A percentile compares a stretch with the other conserved stretches of the same genome.
Conservation (phyloP, 2,113 vertebrate species). For the Bubalus kerabau region DNA sequence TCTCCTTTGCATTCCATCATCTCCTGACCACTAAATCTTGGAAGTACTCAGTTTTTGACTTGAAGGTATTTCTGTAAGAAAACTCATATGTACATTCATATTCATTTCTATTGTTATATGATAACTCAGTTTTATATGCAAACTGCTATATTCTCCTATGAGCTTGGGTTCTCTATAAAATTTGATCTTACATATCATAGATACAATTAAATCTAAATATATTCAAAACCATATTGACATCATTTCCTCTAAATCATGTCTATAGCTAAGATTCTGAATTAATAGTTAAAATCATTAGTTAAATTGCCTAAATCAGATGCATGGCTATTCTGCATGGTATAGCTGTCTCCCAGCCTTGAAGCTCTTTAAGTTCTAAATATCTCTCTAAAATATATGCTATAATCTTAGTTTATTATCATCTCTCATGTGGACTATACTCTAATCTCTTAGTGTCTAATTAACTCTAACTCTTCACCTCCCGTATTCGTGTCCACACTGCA, state of each 20-base stretch:
- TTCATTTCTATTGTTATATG: neutral
- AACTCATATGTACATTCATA: neutral
- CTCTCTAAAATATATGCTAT: neutral
- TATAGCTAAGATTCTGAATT: neutral
- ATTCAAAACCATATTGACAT: neutral
- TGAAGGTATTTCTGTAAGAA: neutral
- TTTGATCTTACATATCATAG: neutral
- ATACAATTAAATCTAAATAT: neutral
- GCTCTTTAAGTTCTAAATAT: neutral
- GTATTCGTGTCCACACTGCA: neutral
- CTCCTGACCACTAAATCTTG: neutral
- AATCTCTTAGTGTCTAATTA: neutral
- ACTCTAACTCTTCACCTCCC: rapidly evolving
- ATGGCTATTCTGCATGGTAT: neutral
- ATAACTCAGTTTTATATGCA: neutral
- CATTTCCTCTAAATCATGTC: neutral
- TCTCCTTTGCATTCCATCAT: neutral
- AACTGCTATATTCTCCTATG: neutral
- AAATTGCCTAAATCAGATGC: neutral
- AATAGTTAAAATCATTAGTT: neutral
- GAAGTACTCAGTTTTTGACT: neutral
- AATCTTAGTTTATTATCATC: neutral
- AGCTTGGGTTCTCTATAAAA: neutral
- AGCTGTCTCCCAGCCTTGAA: neutral
- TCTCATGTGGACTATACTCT: neutral